These are phyloP conservation scores for Lytechinus variegatus DNA, from an alignment of 35 echinoderm and acorn worm species.

Conservation along the genomic window DNA sequence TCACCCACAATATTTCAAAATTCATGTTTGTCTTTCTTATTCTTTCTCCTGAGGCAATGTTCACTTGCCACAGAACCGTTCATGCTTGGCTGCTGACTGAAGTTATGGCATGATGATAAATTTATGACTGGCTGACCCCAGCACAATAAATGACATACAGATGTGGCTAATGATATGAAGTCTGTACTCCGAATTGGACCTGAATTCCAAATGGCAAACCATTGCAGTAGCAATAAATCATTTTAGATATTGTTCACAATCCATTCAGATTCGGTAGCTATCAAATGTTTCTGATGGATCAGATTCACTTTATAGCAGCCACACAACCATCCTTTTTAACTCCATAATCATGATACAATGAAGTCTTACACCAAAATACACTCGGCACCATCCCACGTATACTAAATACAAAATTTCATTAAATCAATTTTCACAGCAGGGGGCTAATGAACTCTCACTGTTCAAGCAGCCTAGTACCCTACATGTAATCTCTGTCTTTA, in stretches of 20 bases:
- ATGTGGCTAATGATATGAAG: not conserved
- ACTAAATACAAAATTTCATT: not conserved
- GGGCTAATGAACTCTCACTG: not conserved
- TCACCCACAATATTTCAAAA: not conserved
- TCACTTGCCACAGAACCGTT: not conserved
- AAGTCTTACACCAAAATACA: not conserved
- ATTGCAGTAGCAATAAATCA: not conserved
- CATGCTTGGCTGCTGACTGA: not conserved
- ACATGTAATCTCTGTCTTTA: not conserved
- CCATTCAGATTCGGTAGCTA: no score
- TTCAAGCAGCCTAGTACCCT: not conserved
- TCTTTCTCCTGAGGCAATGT: not conserved
- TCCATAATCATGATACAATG: not conserved
- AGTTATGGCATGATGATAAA: slow-evolving; percentile 4
- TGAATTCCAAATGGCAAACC: not conserved
- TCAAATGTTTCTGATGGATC: no score
- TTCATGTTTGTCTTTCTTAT: not conserved
- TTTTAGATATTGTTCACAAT: not conserved
- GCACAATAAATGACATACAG: not conserved
- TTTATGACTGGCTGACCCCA: not conserved
- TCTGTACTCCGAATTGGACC: not conserved
- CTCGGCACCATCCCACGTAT: not conserved
- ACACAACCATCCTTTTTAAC: no score
- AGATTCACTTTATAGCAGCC: no score
- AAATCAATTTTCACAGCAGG: slow-evolving; percentile 41